Evolutionary conservation across 2,888 invertebrate genomes (phyloP).

Genomic region (Podotricha telesiphe): DNA sequence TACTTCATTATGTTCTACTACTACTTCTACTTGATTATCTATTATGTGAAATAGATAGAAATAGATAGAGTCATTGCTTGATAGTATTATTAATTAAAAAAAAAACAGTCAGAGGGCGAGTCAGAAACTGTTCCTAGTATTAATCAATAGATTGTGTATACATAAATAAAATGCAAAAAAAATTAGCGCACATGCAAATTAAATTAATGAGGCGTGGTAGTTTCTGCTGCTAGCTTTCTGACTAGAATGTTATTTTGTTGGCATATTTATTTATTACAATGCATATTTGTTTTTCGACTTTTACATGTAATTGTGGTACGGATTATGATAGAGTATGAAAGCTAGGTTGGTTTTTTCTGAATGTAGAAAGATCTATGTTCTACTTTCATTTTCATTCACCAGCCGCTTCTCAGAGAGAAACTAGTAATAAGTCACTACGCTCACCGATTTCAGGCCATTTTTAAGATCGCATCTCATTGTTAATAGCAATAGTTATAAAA

Average conservation of each 20-base stretch:
- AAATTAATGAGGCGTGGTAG: conserved; percentile 20
- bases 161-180: conserved; percentile 4
- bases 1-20: too few species aligned
- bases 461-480: too few species aligned
- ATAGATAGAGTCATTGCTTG: too few species aligned
- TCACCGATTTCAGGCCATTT: too few species aligned
- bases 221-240: conserved; percentile 1
- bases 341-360: background rate
- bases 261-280: conserved; percentile 12
- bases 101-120: background rate
- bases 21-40: too few species aligned
- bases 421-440: too few species aligned
- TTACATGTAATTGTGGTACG: background rate
- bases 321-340: background rate
- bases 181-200: conserved; percentile 10
- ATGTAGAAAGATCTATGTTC: too few species aligned
- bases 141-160: conserved; percentile 1
- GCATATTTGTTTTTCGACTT: background rate
- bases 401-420: too few species aligned
- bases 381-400: too few species aligned
- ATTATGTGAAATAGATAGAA: too few species aligned
- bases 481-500: too few species aligned
- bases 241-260: conserved; percentile 16
- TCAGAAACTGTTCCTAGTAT: background rate
- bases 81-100: too few species aligned